Base-by-base conservation (phyloP, 2,888 invertebrate species). In the Diadegma fenestrale region DNA sequence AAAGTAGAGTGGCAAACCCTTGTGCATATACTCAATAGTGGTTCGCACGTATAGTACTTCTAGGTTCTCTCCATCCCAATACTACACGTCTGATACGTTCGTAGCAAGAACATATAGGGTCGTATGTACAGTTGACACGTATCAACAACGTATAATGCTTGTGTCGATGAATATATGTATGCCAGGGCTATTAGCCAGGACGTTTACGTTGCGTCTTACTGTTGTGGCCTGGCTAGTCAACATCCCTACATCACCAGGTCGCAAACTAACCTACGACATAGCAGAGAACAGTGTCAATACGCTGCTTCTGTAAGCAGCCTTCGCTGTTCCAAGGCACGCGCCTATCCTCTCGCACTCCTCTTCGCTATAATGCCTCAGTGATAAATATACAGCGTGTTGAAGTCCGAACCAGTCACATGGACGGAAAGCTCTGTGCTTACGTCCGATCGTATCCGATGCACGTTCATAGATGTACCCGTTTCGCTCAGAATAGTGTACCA, bases 201-300 rank as follows among this genome's bases (percentile, higher is more conserved):
- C 87, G 88, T 91, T 90, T 89, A 88, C 86, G 77, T 84, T 88
- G 83, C 91, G 89, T 90, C 91, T 91, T 91, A 90, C 84, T 76
- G 58, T 73, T 82, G 82, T 68, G 80, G 77, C 72, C 26, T 77
- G 77, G 82, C 81, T 43, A 69, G 80, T 80, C 82, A 84, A 80
- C 83, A 80, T 73, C 72, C 86, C 80, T 84, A 85, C 80, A 87
- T 88, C 86, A 87, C 73, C 76, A 77, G 79, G 64, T 69, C 80
- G 64, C 84, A 80, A 82, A 77, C 87, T 83, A 81, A 48, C 72
- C 69, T 63, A 76, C 80, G 86, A 58, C 84, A 82, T 76, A 85
- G 30, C 69, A 66, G 80, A 58, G 77, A 80, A 85, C 86, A 87
- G 78, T 81, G 85, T 86, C 88, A 84, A 87, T 88, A 88, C 63